Evolutionary conservation across 1,140 invertebrate genomes (phyloP).

Genomic region (Argopecten irradians): DNA sequence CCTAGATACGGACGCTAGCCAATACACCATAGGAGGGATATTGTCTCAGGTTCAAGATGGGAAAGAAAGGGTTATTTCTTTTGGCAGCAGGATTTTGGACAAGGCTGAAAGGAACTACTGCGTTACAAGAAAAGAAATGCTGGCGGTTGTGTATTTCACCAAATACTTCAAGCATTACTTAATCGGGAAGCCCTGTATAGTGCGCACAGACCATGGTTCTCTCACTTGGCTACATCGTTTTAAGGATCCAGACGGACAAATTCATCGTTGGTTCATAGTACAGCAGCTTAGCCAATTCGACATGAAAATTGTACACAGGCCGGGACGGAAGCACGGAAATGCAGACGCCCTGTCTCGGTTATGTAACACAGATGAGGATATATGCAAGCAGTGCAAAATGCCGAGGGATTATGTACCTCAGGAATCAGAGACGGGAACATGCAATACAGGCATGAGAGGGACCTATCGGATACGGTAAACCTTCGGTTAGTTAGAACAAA

Average conservation of each 20-base stretch:
- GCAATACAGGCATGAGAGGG: slow-evolving; percentile 25
- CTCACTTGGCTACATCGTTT: slow-evolving; percentile 40
- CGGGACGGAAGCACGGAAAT: slow-evolving; percentile 20
- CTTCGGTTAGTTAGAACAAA: no score
- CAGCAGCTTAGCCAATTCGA: slow-evolving; percentile 43
- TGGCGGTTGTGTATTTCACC: slow-evolving; percentile 49
- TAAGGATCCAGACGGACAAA: slow-evolving; percentile 41
- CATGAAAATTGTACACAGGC: slow-evolving; percentile 34
- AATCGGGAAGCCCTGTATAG: slow-evolving; percentile 14
- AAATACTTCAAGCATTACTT: slow-evolving; percentile 36
- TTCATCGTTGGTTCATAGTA: slow-evolving; percentile 39
- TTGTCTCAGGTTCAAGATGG: slow-evolving; percentile 65
- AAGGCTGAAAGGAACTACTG: slow-evolving; percentile 77
- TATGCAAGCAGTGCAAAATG: slow-evolving; percentile 42
- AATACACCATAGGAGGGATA: slow-evolving; percentile 60
- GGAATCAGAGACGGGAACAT: not conserved
- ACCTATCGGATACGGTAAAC: not conserved
- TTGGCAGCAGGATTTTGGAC: slow-evolving; percentile 48
- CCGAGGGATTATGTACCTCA: not conserved
- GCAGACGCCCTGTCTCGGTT: slow-evolving; percentile 34
- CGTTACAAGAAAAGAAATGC: slow-evolving; percentile 56
- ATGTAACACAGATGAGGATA: not conserved
- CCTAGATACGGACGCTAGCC: slow-evolving; percentile 60
- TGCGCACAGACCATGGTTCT: slow-evolving; percentile 42
- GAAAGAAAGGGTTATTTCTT: slow-evolving; percentile 55